Evolutionary conservation across 2,888 invertebrate species (phyloP).

Genomic region (Agrotis ipsilon): DNA sequence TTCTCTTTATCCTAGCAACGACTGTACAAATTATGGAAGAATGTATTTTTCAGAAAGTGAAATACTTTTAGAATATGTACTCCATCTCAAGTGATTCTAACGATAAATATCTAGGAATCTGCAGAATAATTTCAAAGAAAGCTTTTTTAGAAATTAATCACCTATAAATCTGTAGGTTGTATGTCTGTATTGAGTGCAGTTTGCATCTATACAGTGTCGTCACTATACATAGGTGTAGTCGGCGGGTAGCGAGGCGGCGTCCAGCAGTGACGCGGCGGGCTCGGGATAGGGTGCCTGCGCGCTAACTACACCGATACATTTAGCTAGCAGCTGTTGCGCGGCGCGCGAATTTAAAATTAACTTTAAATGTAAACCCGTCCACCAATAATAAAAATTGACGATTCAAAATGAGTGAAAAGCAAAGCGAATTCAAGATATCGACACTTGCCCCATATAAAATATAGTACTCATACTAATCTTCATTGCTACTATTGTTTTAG

Average conservation of each 20-base stretch:
- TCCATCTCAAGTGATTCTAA: no score
- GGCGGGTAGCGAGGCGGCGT: not conserved
- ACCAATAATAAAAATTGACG: not conserved
- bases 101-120: no score
- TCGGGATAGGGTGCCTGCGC: slow-evolving; percentile 24
- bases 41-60: no score
- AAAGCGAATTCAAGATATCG: slow-evolving; percentile 39
- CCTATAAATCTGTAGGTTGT: no score
- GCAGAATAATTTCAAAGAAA: no score
- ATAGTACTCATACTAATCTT: slow-evolving; percentile 20
- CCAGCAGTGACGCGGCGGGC: slow-evolving; percentile 14
- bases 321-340: slow-evolving; percentile 1
- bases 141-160: no score
- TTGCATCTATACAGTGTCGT: no score
- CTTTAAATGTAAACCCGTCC: not conserved
- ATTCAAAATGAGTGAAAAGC: slow-evolving; percentile 31
- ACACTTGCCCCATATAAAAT: slow-evolving; percentile 24
- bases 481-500: not conserved
- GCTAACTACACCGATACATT: not conserved
- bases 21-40: no score
- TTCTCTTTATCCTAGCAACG: no score
- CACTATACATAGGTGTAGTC: not conserved
- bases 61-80: no score
- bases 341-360: slow-evolving; percentile 8
- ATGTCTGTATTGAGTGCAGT: no score